Percentiles rank a stretch among this genome's conserved stretches.
These are phyloP conservation scores for Dendroctonus valens DNA, from an alignment of 1,140 invertebrate genomes.

Conservation along the genomic window DNA sequence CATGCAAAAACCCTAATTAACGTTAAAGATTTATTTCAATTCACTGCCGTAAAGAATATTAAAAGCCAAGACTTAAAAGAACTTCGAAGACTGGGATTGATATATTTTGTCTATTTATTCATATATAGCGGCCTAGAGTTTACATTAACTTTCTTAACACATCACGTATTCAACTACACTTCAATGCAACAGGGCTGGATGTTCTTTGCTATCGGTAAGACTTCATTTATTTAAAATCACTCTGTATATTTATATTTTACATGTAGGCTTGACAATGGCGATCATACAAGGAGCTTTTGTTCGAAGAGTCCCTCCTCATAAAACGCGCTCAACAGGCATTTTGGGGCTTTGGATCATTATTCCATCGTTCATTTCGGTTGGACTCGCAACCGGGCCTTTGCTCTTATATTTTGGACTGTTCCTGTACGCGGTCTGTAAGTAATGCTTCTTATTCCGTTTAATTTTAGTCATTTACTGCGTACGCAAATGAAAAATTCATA, in stretches of 20 bases:
- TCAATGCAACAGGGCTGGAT: constrained; percentile 98
- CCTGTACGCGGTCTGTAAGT: constrained; percentile 89
- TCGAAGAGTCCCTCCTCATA: constrained; percentile 71
- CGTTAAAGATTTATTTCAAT: constrained; percentile 59
- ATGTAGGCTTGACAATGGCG: constrained; percentile 78
- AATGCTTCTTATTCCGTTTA: constrained; percentile 7
- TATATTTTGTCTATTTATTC: constrained; percentile 96
- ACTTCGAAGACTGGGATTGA: constrained; percentile 73
- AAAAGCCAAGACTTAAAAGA: constrained; percentile 58
- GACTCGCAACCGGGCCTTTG: constrained; percentile 56
- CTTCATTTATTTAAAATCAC: constrained; percentile 4
- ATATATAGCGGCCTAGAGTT: constrained; percentile 97
- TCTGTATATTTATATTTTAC: background rate
- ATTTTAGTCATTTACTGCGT: constrained; percentile 11
- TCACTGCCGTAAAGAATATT: constrained; percentile 62
- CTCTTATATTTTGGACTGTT: constrained; percentile 79
- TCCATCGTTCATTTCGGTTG: constrained; percentile 85
- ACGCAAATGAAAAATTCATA: background rate
- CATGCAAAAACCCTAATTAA: constrained; percentile 70
- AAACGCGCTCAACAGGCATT: constrained; percentile 72
- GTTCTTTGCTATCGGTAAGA: constrained; percentile 87
- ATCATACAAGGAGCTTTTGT: constrained; percentile 89
- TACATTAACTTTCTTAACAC: constrained; percentile 95
- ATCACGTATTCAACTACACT: constrained; percentile 87
- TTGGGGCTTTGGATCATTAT: constrained; percentile 83